phyloP scores from a whole-genome alignment of 2,888 invertebrate species.

The Thumatha senex region DNA sequence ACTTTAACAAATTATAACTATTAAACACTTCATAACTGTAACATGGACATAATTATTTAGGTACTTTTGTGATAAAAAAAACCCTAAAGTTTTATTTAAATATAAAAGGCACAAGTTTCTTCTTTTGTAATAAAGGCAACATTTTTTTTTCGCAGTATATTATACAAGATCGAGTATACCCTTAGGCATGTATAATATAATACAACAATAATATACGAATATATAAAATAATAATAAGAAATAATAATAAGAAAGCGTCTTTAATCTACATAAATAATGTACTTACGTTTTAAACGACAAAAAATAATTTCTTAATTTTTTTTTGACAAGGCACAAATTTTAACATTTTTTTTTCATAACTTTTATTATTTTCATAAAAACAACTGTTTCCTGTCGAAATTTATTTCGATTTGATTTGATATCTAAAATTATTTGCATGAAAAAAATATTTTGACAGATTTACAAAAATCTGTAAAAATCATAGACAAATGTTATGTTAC shows the following conservation, averaged over 20 bases:
- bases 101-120: background rate
- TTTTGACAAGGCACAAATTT: slow-evolving; percentile 42
- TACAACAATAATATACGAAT: slow-evolving; percentile 18
- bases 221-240: slow-evolving; percentile 16
- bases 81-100: background rate
- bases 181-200: slow-evolving; percentile 25
- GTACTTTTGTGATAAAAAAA: background rate
- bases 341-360: slow-evolving; percentile 21
- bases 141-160: background rate
- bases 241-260: slow-evolving; percentile 9
- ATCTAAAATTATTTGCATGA: background rate
- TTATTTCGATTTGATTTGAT: background rate
- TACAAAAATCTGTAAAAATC: slow-evolving; percentile 14
- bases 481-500: background rate
- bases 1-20: slow-evolving; percentile 1
- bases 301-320: slow-evolving; percentile 21
- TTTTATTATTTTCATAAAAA: slow-evolving; percentile 5
- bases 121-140: background rate
- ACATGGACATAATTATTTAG: background rate
- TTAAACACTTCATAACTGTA: background rate
- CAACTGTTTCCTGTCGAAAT: slow-evolving; percentile 4
- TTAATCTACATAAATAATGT: slow-evolving; percentile 36
- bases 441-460: slow-evolving; percentile 13
- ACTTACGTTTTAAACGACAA: slow-evolving; percentile 24
- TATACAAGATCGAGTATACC: slow-evolving; percentile 20